These are phyloP conservation scores for Tenthredo distinguenda DNA, from an alignment of 2,888 invertebrate species.

Conservation along the genomic window DNA sequence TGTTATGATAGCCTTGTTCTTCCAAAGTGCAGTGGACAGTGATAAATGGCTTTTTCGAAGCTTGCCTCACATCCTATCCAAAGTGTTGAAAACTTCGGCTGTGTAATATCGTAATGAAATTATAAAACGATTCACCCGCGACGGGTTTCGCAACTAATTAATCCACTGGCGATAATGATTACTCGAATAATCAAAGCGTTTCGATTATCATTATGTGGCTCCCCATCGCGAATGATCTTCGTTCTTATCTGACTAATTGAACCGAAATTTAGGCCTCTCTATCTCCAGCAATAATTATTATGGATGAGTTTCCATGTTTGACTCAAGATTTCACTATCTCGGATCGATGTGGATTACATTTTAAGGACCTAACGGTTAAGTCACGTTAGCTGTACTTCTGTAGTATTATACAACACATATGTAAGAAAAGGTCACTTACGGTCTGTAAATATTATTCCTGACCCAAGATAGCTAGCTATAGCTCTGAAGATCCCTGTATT, in stretches of 20 bases:
- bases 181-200: background rate
- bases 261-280: background rate
- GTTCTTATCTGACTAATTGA: background rate
- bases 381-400: background rate
- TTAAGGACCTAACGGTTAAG: background rate
- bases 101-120: background rate
- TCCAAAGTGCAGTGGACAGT: background rate
- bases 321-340: background rate
- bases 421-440: background rate
- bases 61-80: background rate
- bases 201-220: background rate
- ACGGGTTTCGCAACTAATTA: background rate
- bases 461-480: background rate
- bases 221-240: background rate
- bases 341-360: background rate
- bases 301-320: background rate
- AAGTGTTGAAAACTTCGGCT: background rate
- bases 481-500: background rate
- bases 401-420: background rate
- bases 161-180: background rate
- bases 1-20: background rate
- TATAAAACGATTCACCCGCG: background rate
- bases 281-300: background rate
- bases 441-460: background rate
- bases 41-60: background rate